A percentile compares a stretch with the other conserved stretches of the same genome.
These are phyloP conservation scores for Dendroctonus valens DNA, from an alignment of 1,140 invertebrate genomes.

Conservation along the genomic window DNA sequence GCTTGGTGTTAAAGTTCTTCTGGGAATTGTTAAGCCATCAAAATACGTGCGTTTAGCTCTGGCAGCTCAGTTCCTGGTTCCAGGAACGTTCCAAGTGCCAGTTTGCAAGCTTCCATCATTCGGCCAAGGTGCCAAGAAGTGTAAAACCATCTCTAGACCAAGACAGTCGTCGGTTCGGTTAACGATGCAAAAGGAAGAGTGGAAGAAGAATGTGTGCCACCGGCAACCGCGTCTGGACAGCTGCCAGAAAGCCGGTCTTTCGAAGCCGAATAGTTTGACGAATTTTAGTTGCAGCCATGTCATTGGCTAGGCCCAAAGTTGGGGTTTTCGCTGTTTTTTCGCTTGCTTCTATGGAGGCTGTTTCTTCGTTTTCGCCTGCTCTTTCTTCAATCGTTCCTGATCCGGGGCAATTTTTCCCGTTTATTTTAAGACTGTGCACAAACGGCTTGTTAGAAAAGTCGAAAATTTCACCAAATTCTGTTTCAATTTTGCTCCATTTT, in stretches of 20 bases:
- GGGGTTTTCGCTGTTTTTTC: background rate
- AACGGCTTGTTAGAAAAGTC: too few relatives aligned
- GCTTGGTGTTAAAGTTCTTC: too few relatives aligned
- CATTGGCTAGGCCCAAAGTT: constrained; percentile 1
- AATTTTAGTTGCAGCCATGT: background rate
- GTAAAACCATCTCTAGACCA: background rate
- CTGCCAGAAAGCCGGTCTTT: constrained; percentile 14
- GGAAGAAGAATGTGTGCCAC: background rate
- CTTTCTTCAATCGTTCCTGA: background rate
- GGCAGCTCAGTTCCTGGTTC: background rate
- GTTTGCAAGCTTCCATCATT: background rate
- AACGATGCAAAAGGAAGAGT: background rate
- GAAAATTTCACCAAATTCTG: too few relatives aligned
- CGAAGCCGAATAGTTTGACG: constrained; percentile 2
- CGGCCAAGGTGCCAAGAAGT: background rate
- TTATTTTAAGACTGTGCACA: too few relatives aligned
- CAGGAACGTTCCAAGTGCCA: background rate
- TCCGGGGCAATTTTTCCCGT: background rate
- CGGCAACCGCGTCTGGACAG: background rate
- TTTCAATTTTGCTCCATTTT: too few relatives aligned
- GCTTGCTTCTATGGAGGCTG: background rate
- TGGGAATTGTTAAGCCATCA: too few relatives aligned
- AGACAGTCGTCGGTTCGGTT: background rate
- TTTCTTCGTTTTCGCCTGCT: background rate
- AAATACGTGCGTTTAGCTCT: background rate